phyloP scores from a whole-genome alignment of 2,113 vertebrate genomes.

The Ptilonorhynchus violaceus region DNA sequence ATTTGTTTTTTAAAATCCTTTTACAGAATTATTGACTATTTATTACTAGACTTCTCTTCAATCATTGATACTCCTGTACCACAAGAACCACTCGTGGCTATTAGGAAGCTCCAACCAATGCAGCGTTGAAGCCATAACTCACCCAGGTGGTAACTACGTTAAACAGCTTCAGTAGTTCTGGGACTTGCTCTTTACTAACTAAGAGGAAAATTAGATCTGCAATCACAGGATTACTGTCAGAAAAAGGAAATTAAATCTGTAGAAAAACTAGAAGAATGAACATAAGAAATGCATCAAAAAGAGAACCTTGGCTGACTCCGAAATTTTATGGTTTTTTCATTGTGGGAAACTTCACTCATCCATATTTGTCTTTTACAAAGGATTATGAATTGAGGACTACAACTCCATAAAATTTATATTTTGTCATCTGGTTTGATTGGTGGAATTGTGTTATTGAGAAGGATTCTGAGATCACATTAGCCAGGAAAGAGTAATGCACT shows the following conservation, averaged over 20 bases:
- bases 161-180: slow-evolving; percentile 50
- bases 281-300: slow-evolving; percentile 40
- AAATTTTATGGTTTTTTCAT: slow-evolving; percentile 59
- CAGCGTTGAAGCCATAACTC: slow-evolving; percentile 54
- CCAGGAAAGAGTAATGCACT: slow-evolving; percentile 59
- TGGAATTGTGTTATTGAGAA: slow-evolving; percentile 63
- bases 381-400: slow-evolving; percentile 72
- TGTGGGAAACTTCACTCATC: slow-evolving; percentile 57
- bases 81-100: slow-evolving; percentile 1
- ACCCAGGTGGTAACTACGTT: slow-evolving; percentile 63
- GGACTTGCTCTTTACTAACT: slow-evolving; percentile 54
- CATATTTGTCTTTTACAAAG: slow-evolving; percentile 65
- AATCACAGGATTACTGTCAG: slow-evolving; percentile 36
- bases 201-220: slow-evolving; percentile 56
- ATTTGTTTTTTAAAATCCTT: slow-evolving; percentile 47
- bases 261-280: slow-evolving; percentile 19
- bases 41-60: slow-evolving; percentile 41
- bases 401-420: slow-evolving; percentile 70
- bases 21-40: slow-evolving; percentile 54
- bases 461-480: slow-evolving; percentile 59
- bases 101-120: slow-evolving; percentile 49
- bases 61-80: slow-evolving; percentile 20
- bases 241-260: slow-evolving; percentile 48
- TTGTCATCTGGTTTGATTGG: slow-evolving; percentile 69
- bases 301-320: neutral